These are phyloP conservation scores for Nibea coibor DNA, from an alignment of 2,113 vertebrate species.

Conservation along the genomic window DNA sequence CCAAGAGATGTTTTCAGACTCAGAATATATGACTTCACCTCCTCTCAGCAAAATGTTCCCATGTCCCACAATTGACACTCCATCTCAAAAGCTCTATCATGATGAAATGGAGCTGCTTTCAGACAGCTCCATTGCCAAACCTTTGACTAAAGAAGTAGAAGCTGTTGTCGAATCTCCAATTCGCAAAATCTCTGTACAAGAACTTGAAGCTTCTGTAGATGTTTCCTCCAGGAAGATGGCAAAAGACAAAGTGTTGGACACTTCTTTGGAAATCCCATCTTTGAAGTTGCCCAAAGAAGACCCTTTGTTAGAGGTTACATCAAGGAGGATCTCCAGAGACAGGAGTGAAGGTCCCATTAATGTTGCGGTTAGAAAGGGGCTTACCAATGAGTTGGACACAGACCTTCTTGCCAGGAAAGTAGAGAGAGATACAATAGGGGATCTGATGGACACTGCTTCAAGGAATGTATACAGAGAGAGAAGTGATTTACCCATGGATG, in stretches of 20 bases:
- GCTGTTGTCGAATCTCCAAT: constrained; percentile 51
- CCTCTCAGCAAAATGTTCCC: constrained; percentile 67
- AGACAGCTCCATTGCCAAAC: constrained; percentile 60
- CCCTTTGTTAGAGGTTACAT: constrained; percentile 31
- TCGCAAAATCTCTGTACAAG: constrained; percentile 54
- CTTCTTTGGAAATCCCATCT: constrained; percentile 40
- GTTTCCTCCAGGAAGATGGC: constrained; percentile 41
- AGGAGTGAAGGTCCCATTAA: constrained; percentile 60
- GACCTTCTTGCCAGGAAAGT: constrained; percentile 53
- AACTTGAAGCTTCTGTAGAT: constrained; percentile 60
- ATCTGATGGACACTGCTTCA: constrained; percentile 61
- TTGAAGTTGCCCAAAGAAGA: constrained; percentile 58
- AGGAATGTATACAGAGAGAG: constrained; percentile 65
- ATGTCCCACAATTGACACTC: constrained; percentile 55
- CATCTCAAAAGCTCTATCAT: constrained; percentile 64
- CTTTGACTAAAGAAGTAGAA: constrained; percentile 62
- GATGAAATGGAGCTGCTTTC: constrained; percentile 72
- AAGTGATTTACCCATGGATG: constrained; percentile 65
- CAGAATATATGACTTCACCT: constrained; percentile 68
- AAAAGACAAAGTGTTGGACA: constrained; percentile 60
- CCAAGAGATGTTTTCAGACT: constrained; percentile 72
- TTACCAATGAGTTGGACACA: constrained; percentile 58
- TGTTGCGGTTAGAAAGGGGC: constrained; percentile 46
- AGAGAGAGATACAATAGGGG: constrained; percentile 52
- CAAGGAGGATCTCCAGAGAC: constrained; percentile 60